These are phyloP conservation scores for Phengaris alcon DNA, from an alignment of 2,888 invertebrate species.

Conservation along the genomic window DNA sequence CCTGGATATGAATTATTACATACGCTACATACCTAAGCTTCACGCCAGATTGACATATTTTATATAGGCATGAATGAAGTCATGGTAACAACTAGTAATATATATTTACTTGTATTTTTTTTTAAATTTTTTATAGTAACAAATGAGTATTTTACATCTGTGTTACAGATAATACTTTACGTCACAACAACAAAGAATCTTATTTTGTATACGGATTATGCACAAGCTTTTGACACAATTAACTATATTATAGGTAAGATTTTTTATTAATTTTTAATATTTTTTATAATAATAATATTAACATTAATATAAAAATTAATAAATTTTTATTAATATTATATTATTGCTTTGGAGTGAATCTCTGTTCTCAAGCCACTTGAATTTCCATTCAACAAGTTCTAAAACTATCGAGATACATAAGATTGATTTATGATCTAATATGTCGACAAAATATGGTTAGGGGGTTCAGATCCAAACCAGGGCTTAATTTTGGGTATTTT, in stretches of 20 bases:
- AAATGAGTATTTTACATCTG: not conserved
- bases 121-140: not conserved
- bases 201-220: not conserved
- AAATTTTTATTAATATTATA: not conserved
- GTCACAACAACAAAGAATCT: not conserved
- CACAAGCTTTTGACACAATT: not conserved
- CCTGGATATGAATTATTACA: too few relatives aligned
- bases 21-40: too few relatives aligned
- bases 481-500: not conserved
- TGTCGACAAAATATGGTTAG: too few relatives aligned
- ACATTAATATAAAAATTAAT: not conserved
- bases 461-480: too few relatives aligned
- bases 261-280: too few relatives aligned
- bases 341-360: not conserved
- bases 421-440: not conserved
- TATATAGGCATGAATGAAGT: not conserved
- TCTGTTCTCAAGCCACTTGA: not conserved
- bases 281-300: not conserved
- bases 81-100: not conserved
- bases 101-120: too few relatives aligned
- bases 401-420: not conserved
- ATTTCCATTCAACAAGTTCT: not conserved
- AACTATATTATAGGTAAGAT: not conserved
- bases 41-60: not conserved
- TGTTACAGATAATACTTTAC: not conserved